Evolutionary conservation across 2,113 vertebrate species (phyloP).

Genomic region (Atractosteus spatula): DNA sequence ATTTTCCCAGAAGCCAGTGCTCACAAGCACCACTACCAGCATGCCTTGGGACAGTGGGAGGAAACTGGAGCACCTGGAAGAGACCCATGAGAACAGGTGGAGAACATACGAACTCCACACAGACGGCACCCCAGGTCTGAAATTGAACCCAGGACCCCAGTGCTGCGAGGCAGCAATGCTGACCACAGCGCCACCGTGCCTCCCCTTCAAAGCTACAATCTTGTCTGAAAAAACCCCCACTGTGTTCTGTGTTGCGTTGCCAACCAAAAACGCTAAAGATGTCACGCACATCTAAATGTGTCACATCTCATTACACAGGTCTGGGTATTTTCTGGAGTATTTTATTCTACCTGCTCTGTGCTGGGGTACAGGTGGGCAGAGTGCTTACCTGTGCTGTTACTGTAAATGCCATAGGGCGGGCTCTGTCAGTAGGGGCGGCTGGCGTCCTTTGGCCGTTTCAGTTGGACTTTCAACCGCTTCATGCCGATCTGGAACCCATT

Average conservation of each 20-base stretch:
- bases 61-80: too few relatives aligned
- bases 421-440: constrained; percentile 92
- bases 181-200: too few relatives aligned
- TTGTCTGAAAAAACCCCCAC: constrained; percentile 38
- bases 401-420: constrained; percentile 59
- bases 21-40: too few relatives aligned
- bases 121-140: too few relatives aligned
- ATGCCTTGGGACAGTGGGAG: too few relatives aligned
- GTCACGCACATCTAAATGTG: constrained; percentile 40
- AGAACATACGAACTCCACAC: too few relatives aligned
- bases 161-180: too few relatives aligned
- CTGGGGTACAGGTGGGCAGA: constrained; percentile 47
- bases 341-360: constrained; percentile 52
- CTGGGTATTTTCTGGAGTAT: not conserved
- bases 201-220: constrained; percentile 43
- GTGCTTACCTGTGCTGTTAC: constrained; percentile 78
- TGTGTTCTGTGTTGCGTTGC: too few relatives aligned
- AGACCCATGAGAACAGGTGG: too few relatives aligned
- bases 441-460: constrained; percentile 95
- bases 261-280: constrained; percentile 22
- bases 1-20: too few relatives aligned
- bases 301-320: too few relatives aligned
- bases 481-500: constrained; percentile 98
- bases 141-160: too few relatives aligned
- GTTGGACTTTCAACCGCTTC: constrained; percentile 97